Base-by-base conservation (phyloP, 2,113 vertebrate species). In the Butorides virescens region DNA sequence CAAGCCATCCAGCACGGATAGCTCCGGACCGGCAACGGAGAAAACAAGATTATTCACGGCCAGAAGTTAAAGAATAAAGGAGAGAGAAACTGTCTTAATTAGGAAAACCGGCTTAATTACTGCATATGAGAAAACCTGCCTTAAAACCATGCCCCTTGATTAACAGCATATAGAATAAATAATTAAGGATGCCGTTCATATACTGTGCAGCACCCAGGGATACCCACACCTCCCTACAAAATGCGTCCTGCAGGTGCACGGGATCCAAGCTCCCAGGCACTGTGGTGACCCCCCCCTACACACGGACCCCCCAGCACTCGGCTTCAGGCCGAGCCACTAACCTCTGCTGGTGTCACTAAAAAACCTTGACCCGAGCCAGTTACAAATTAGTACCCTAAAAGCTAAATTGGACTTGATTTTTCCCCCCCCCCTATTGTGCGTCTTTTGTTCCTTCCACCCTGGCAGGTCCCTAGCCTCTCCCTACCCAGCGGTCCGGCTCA, bases 401-500 rank as follows among this genome's bases (percentile, higher is more conserved):
- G 7, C 5, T 29, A 50, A 83, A 67, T 5, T 47, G 1, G 19
- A 67, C 7, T 80, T 58, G 2, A 2, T 55, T 29, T 34, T 27
- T 23, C 11, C 2, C 1, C 1, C 15, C 20, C 20, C 16, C 3
- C 14, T 10, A 17, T 12, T 0, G 2, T 7, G 7, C 25, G 61
- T 52, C 11, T 34, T 37, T 46, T 36, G 6, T 27, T 20, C 44
- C 25, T 80, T 79, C 77, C 7, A 20, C 14, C 17, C 72, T 59
- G 29, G 37, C n/a, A 72, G 16, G 27, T 36, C 83, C 50, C 62
- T 23, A 86, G 14, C 37, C 3, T 50, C 71, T 83, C 47, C 58
- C 10, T 36, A 50, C 17, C 7, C 32, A 55, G 50, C 34, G 44
- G 6, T 55, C 53, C 34, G 12, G 8, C 37, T 63, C 29, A 13